Conservation (phyloP, 2,113 vertebrate species). For the Lanius collurio region DNA sequence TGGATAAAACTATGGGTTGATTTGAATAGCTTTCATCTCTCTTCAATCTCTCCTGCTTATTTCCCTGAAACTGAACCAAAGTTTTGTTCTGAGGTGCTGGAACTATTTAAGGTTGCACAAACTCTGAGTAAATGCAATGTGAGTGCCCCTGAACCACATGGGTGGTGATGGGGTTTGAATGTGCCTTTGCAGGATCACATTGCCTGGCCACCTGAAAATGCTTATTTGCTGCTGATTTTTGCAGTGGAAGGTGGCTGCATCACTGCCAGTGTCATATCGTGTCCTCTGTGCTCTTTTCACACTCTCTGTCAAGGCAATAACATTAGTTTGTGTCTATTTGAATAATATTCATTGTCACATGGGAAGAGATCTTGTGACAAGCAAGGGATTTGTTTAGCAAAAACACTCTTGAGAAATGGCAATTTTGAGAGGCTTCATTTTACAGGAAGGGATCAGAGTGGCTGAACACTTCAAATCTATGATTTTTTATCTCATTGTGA, state of each 20-base stretch:
- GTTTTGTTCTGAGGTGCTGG: neutral
- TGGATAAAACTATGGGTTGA: neutral
- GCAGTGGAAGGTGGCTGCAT: neutral
- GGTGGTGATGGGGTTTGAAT: neutral
- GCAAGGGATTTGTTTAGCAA: neutral
- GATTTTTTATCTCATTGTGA: neutral
- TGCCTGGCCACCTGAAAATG: neutral
- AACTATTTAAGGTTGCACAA: neutral
- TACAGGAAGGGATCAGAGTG: neutral
- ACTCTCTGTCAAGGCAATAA: neutral
- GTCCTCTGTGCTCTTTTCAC: neutral
- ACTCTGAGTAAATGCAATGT: neutral
- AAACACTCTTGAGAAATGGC: neutral
- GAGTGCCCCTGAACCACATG: neutral
- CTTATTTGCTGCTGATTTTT: neutral
- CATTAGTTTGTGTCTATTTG: constrained; percentile 4
- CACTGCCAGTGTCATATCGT: neutral
- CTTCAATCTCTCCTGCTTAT: neutral
- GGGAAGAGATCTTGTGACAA: neutral
- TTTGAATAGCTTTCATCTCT: neutral
- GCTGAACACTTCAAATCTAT: neutral
- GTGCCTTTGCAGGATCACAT: neutral
- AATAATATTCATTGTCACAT: neutral
- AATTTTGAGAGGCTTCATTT: neutral
- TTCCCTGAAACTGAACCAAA: neutral